Evolutionary conservation across 1,140 invertebrate genomes (phyloP), one percentile per base, ranked within the genome.

Genomic region (Dysdera silvatica): DNA sequence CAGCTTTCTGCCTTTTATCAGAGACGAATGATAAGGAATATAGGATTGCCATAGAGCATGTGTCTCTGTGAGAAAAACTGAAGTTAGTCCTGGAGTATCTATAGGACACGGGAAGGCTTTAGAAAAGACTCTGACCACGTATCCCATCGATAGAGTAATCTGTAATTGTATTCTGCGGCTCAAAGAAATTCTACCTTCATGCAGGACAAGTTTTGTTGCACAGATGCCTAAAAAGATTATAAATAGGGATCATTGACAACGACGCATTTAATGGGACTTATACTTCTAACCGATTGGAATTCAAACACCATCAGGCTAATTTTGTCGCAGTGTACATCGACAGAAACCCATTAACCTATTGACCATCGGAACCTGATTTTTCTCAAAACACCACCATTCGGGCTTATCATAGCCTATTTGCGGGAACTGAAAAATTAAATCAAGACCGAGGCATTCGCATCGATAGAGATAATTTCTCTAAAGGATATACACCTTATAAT

Each of bases 181-280:
- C 37, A 57, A 23, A 41, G 55, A 31, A 57, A 35, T 33, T 32
- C 32, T 29, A 35, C 43, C 1, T n/a, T 47, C 6, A 18, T 57
- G 23, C 24, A 57, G 18, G 43, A 66, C 6, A 60, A 59, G 24
- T 40, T 60, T 61, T 10, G 20, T 18, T 29, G 43, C 51, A 35
- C 16, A 41, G 8, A 35, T 56, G 18, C 59, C 43, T 26, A 29
- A 58, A 28, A 29, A 48, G 37, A 14, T 56, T 12, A 20, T 51
- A 23, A 35, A n/a, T 62, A 16, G 31, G 32, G 4, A 56, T 52
- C 29, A 14, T 62, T 3, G 33, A 62, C 20, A 35, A 32, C 8
- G 20, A 55, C n/a, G 16, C 41, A 6, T 54, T 62, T 33, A 14
- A 23, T 33, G 59, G 52, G 14, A 29, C 14, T n/a, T 61, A 31